Evolutionary conservation across 2,797 vertebrate genomes (phyloP), one percentile per base, ranked within the genome.

Genomic region (Acipenser oxyrinchus): DNA sequence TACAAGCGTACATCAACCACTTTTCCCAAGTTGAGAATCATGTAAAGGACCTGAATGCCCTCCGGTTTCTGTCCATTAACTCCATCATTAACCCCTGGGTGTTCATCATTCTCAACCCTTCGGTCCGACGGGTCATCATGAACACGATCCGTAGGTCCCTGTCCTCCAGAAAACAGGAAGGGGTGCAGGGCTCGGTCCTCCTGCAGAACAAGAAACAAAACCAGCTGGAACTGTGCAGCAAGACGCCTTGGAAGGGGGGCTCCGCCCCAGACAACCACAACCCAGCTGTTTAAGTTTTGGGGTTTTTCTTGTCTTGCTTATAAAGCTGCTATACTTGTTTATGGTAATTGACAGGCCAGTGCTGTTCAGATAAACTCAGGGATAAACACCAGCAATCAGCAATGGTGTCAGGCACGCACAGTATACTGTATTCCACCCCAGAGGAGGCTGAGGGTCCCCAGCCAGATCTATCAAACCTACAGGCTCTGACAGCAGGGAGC

Each of bases 21-120:
- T 66, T 53, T 0, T 3, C 0, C 8, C 0, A 0, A 37, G 13
- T 18, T 0, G 68, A 73, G 15, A 71, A 74, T 8, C 69, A 86
- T 51, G 3, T 1, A 0, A 6, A 63, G 69, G 93, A 96, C 77
- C 92, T 96, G 62, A 81, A 70, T 0, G 93, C 89, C 0, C 85
- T 99, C 64, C 84, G 90, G 13, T 96, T 95, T 74, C 86, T 98
- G 66, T 96, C 95, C 1, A 3, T 93, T 9, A 97, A 95, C 71
- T 81, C 93, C 75, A 99, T 99, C 77, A 75, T 95, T 2, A 92
- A 98, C 65, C 95, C 96, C 0, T 97, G 91, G 93, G 89, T 96
- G 12, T 98, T 97, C 7, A 92, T 87, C 83, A 85, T 99, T 71
- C 85, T 98, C 63, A 86, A 93, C 49, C 95, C 95, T 0, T 84